Percentiles rank a stretch among this genome's conserved stretches.
phyloP scores from a whole-genome alignment of 1,140 invertebrate genomes.

The Platyscapa corneri region DNA sequence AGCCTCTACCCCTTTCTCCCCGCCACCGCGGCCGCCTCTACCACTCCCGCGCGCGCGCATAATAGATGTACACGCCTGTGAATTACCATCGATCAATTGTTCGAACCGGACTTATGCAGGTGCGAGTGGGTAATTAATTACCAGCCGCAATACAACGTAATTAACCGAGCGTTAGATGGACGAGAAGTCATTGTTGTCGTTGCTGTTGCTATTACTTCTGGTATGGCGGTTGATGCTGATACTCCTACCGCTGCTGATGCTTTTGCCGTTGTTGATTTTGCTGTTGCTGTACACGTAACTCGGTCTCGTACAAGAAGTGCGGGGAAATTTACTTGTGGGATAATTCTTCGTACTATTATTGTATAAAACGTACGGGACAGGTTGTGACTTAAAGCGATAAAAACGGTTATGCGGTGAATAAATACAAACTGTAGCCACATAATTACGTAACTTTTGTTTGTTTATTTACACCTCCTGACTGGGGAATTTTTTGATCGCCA shows the following conservation, averaged over 20 bases:
- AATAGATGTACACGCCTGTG: background rate
- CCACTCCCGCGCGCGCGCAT: background rate
- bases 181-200: too few relatives aligned
- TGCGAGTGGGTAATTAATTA: slow-evolving; percentile 1
- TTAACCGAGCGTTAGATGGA: background rate
- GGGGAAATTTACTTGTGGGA: slow-evolving; percentile 29
- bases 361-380: slow-evolving; percentile 30
- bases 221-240: background rate
- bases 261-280: background rate
- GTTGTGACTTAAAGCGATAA: background rate
- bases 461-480: background rate
- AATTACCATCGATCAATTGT: background rate
- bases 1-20: too few relatives aligned
- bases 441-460: slow-evolving; percentile 5
- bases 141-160: background rate
- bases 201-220: too few relatives aligned
- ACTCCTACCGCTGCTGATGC: background rate
- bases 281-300: background rate
- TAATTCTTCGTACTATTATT: background rate
- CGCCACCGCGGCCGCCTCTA: too few relatives aligned
- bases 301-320: background rate
- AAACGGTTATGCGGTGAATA: background rate
- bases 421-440: slow-evolving; percentile 2
- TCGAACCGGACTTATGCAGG: background rate
- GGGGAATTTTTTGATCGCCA: background rate